Base-by-base conservation (phyloP, 30 jellyfish, hydroid and myxozoan species). In the Aurelia sp. region DNA sequence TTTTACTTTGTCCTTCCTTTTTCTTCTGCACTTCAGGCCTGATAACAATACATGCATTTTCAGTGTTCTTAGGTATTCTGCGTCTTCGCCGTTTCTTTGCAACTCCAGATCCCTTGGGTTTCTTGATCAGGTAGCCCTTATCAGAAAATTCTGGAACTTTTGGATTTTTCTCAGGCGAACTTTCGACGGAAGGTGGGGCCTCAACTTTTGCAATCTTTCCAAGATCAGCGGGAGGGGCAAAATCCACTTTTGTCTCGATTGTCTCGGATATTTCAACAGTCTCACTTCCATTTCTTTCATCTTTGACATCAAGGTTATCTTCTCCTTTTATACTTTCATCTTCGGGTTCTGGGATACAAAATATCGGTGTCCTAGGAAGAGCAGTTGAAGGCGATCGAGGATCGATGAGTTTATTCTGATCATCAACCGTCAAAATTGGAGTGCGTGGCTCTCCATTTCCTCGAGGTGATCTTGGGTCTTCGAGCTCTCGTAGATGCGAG, bases 381-480 rank as follows among this genome's bases (percentile, higher is more conserved):
- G 58, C 78, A 19, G 37, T 1, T 0, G 88, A 27, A 3, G 98
- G 98, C 8, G 98, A 92, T 37, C 98, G 85, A 66, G 98, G 98
- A 81, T 92, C 98, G 55, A 57, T 57, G 3, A 84, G n/a, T 20
- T 41, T 76, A 13, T 62, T 66, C 51, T 78, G 71, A 15, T 59
- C 74, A 40, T 50, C 88, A 30, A 48, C 62, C 15, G 80, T 58
- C 23, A 70, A 50, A 51, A 89, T 74, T 11, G 97, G 97, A 11
- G 97, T 89, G 37, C 90, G 81, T 16, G 89, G 80, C 27, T 35
- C 80, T 11, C 41, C 62, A 19, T 71, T 58, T n/a, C 73, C 47
- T 18, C 27, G 61, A 3, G 98, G 98, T 58, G 98, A 92, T 40
- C 98, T 73, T 58, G 98, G 98, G 75, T 92, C 98, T 50, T 76